These are phyloP conservation scores for Leucoraja ocellata DNA, from an alignment of 2,797 vertebrate species.

Conservation along the genomic window DNA sequence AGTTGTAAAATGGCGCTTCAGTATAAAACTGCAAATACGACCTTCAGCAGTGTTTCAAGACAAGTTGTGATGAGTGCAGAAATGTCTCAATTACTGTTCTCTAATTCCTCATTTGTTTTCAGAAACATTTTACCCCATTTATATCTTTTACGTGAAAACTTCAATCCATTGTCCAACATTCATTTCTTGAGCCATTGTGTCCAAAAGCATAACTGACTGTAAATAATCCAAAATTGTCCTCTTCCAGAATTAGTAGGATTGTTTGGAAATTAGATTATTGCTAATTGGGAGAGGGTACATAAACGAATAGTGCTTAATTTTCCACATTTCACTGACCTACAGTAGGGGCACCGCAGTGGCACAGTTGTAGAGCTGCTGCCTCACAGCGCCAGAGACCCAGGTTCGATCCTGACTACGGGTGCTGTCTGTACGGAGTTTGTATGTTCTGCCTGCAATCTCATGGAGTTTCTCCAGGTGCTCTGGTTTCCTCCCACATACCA, in stretches of 20 bases:
- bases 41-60: neutral
- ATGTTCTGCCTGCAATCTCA: too few relatives aligned
- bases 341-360: too few relatives aligned
- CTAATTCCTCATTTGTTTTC: neutral
- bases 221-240: neutral
- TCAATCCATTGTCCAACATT: neutral
- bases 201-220: neutral
- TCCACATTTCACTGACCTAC: too few relatives aligned
- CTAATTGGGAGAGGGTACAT: neutral
- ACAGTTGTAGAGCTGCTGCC: too few relatives aligned
- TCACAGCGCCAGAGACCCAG: too few relatives aligned
- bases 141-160: neutral
- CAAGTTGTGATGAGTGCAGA: neutral
- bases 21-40: neutral
- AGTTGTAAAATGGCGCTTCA: neutral
- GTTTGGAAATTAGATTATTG: neutral
- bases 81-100: neutral
- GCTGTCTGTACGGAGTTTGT: too few relatives aligned
- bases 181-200: neutral
- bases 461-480: too few relatives aligned
- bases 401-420: too few relatives aligned
- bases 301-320: neutral
- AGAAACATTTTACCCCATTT: neutral
- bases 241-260: neutral
- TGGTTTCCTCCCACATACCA: too few relatives aligned